Base-by-base conservation (phyloP, 1,140 invertebrate species). In the Chironomus striatipennis region DNA sequence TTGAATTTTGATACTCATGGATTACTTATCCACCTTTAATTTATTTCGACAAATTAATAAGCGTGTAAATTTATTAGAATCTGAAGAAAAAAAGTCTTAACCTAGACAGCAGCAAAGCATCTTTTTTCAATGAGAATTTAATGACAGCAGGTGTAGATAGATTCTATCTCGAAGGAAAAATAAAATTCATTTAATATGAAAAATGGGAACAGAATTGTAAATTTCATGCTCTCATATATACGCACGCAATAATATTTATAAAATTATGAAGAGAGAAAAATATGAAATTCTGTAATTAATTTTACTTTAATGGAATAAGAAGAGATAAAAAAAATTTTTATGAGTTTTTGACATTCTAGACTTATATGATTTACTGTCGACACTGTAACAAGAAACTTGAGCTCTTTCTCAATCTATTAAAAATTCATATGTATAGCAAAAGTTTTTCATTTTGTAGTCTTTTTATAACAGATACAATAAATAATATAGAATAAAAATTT, bases 161-260 rank as follows among this genome's bases (percentile, higher is more conserved):
- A 20, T 70, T 21, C 17, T 20, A 70, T 18, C 20, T 21, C 17
- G n/a, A 70, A 10, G 18, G 7, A 20, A 20, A 20, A 70, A 18
- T 18, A 70, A 70, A 70, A 70, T 70, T 70, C 20, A 70, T 57
- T 57, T 57, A 18, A 70, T 8, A 70, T 70, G 65, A 70, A 70
- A 70, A 70, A 20, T 70, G 47, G n/a, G 47, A 57, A n/a, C 12
- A 12, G 47, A 57, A 57, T 57, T 57, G n/a, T 57, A 57, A 57
- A n/a, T 57, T 57, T 57, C 47, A 57, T n/a, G n/a, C 24, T 9
- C 43, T 12, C 47, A 57, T 15, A 57, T n/a, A 15, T 10, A 57
- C 1, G 12, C 8, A 57, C 12, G n/a, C 12, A 57, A 5, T n/a
- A 5, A 57, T 57, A 12, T 57, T 57, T 57, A 34, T 34, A 57